Percentiles rank a stretch among this genome's conserved stretches.
Evolutionary conservation across 2,113 vertebrate genomes (phyloP).

Genomic region (Fulmarus glacialis): DNA sequence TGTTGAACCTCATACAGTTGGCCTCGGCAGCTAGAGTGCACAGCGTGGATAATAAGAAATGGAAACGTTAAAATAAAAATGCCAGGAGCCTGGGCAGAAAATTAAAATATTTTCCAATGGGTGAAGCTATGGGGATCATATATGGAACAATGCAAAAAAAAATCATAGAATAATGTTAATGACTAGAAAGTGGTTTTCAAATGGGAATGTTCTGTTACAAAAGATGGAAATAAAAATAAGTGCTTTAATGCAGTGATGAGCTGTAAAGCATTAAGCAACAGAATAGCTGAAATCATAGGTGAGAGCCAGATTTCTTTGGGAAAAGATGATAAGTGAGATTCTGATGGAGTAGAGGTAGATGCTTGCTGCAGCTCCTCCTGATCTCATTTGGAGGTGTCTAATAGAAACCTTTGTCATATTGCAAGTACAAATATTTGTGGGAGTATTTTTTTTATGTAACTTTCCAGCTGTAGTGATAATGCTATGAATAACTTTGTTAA

Average conservation of each 20-base stretch:
- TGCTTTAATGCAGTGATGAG: not conserved
- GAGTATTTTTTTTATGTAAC: not conserved
- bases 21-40: not conserved
- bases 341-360: not conserved
- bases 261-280: not conserved
- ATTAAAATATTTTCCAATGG: not conserved
- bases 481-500: not conserved
- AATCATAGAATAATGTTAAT: not conserved
- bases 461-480: not conserved
- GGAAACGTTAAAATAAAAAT: not conserved
- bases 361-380: not conserved
- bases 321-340: not conserved
- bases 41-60: not conserved
- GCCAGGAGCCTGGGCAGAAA: not conserved
- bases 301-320: not conserved
- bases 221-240: not conserved
- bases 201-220: rapidly evolving
- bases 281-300: not conserved
- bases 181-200: not conserved
- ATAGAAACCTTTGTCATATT: not conserved
- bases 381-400: not conserved
- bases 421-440: not conserved
- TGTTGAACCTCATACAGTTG: too few species aligned
- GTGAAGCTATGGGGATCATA: rapidly evolving
- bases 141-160: not conserved